Percentiles rank a stretch among this genome's conserved stretches.
Evolutionary conservation across 64 coral and sea anemone genomes (phyloP).

Genomic region (Montipora efflorescens): DNA sequence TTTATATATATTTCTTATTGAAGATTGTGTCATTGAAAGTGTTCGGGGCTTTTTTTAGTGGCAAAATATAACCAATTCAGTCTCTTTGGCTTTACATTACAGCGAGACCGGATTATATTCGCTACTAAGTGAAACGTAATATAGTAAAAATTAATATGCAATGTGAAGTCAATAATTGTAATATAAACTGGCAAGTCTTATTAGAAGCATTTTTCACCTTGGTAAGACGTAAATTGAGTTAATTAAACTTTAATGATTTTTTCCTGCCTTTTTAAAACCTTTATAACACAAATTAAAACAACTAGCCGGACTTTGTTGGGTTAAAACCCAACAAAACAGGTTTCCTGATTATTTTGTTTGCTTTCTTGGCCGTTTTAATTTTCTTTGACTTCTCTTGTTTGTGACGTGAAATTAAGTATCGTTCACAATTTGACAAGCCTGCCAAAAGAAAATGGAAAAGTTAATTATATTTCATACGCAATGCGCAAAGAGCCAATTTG

Average conservation of each 20-base stretch:
- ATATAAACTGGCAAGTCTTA: not conserved
- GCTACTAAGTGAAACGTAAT: not conserved
- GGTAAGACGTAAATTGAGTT: slow-evolving; percentile 2
- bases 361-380: not conserved
- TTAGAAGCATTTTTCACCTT: not conserved
- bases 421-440: slow-evolving; percentile 27
- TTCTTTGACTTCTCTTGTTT: not conserved
- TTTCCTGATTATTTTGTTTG: slow-evolving; percentile 5
- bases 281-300: slow-evolving; percentile 17
- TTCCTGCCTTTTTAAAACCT: not conserved
- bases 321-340: slow-evolving; percentile 1
- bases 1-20: too few relatives aligned
- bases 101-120: not conserved
- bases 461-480: not conserved
- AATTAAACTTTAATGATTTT: slow-evolving; percentile 39
- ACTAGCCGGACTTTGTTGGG: not conserved
- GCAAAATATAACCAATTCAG: too few relatives aligned
- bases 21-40: too few relatives aligned
- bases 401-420: slow-evolving; percentile 11
- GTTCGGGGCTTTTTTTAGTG: too few relatives aligned
- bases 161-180: not conserved
- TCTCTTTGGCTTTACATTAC: too few relatives aligned
- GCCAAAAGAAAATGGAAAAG: slow-evolving; percentile 32
- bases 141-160: not conserved
- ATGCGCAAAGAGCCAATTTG: not conserved